These are phyloP conservation scores for Onychomys arenicola DNA, from an alignment of 2,797 vertebrate genomes.

Conservation along the genomic window DNA sequence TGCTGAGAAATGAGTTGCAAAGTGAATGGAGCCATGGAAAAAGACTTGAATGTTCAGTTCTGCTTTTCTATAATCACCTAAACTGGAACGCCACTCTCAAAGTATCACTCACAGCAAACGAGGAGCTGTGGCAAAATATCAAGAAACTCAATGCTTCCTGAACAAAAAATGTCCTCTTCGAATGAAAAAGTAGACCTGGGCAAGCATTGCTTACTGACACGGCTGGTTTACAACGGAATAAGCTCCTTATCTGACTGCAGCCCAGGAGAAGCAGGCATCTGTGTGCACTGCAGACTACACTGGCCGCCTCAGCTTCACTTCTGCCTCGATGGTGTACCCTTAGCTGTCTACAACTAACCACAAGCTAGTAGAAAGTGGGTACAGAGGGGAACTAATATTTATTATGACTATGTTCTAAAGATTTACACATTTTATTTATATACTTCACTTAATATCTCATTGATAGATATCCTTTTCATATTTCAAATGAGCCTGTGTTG, in stretches of 20 bases:
- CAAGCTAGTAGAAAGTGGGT: neutral
- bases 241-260: neutral
- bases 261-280: neutral
- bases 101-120: neutral
- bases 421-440: constrained; percentile 15
- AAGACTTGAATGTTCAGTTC: neutral
- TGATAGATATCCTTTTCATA: neutral
- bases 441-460: neutral
- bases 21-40: neutral
- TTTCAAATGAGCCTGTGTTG: neutral
- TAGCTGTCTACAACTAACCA: neutral
- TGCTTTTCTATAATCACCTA: neutral
- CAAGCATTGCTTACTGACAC: neutral
- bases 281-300: neutral
- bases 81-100: neutral
- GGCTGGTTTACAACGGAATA: neutral
- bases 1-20: neutral
- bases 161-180: neutral
- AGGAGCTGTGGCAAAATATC: constrained; percentile 16
- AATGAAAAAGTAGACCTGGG: neutral
- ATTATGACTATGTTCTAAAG: constrained; percentile 16
- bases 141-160: neutral
- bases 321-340: neutral
- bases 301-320: neutral
- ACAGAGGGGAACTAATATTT: constrained; percentile 7